Evolutionary conservation across 2,113 vertebrate genomes (phyloP).

Genomic region (Thamnophis sirtalis): DNA sequence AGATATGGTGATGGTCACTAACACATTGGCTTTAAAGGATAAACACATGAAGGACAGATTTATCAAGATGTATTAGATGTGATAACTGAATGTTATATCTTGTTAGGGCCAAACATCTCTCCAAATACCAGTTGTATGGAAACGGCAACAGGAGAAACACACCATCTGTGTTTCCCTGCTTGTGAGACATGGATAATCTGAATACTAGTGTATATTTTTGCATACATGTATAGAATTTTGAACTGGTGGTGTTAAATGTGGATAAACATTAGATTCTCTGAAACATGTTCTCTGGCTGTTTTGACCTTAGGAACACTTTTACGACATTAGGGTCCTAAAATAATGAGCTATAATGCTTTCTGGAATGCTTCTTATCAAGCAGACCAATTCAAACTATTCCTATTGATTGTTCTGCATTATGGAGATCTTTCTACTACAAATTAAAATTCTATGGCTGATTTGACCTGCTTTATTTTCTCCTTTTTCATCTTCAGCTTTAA

Average conservation of each 20-base stretch:
- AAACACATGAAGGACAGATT: neutral
- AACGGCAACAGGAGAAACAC: neutral
- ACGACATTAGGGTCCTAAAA: slow-evolving; percentile 1
- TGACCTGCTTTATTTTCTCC: neutral
- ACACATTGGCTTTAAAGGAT: neutral
- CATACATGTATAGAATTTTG: neutral
- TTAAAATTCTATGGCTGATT: slow-evolving; percentile 5
- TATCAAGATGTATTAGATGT: neutral
- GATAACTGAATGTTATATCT: neutral
- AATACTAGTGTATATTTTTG: neutral
- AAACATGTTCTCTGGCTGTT: neutral
- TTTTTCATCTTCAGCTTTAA: neutral
- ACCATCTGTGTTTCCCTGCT: neutral
- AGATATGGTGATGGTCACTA: neutral
- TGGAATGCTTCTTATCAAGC: neutral
- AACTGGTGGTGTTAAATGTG: neutral
- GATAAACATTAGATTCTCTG: neutral
- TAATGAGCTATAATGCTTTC: neutral
- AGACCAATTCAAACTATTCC: slow-evolving; percentile 9
- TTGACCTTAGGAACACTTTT: neutral
- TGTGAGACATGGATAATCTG: neutral
- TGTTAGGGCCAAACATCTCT: neutral
- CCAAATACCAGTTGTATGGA: neutral
- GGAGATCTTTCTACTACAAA: slow-evolving; percentile 4
- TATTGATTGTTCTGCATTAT: slow-evolving; percentile 13